These are phyloP conservation scores for Grus americana DNA, from an alignment of 2,113 vertebrate genomes.

Conservation along the genomic window DNA sequence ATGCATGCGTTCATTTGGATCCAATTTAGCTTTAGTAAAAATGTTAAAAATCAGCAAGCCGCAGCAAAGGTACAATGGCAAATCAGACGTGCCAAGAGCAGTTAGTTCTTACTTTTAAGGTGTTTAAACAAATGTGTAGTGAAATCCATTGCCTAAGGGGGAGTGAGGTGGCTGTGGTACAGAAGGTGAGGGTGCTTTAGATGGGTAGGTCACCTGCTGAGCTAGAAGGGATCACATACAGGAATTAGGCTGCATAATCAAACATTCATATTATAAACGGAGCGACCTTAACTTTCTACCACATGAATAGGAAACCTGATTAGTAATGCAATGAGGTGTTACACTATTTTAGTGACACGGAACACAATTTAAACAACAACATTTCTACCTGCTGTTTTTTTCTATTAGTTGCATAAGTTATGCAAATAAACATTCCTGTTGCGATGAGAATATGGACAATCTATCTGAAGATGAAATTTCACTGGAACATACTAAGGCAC, in stretches of 20 bases:
- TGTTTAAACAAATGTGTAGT: slow-evolving; percentile 99
- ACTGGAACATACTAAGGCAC: background rate
- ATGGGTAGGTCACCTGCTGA: slow-evolving; percentile 83
- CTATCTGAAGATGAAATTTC: background rate
- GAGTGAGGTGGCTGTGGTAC: slow-evolving; percentile 81
- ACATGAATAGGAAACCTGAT: background rate
- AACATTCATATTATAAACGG: background rate
- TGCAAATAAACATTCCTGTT: background rate
- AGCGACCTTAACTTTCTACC: slow-evolving; percentile 5
- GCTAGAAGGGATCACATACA: slow-evolving; percentile 83
- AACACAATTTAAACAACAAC: background rate
- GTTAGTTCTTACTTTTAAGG: slow-evolving; percentile 89
- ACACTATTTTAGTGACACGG: background rate
- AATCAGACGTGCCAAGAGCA: slow-evolving; percentile 63
- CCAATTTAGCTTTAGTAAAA: slow-evolving; percentile 3
- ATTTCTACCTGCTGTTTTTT: background rate
- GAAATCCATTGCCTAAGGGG: slow-evolving; percentile 94
- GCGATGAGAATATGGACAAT: background rate
- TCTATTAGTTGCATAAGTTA: background rate
- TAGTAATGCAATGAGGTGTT: background rate
- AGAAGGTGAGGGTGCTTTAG: slow-evolving; percentile 84
- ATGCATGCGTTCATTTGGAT: slow-evolving; percentile 5
- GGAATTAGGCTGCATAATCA: slow-evolving; percentile 69
- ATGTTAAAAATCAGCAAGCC: slow-evolving; percentile 8
- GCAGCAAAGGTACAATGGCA: slow-evolving; percentile 41